These are phyloP conservation scores for Pelusios castaneus DNA, from an alignment of 2,113 vertebrate species.

Conservation along the genomic window DNA sequence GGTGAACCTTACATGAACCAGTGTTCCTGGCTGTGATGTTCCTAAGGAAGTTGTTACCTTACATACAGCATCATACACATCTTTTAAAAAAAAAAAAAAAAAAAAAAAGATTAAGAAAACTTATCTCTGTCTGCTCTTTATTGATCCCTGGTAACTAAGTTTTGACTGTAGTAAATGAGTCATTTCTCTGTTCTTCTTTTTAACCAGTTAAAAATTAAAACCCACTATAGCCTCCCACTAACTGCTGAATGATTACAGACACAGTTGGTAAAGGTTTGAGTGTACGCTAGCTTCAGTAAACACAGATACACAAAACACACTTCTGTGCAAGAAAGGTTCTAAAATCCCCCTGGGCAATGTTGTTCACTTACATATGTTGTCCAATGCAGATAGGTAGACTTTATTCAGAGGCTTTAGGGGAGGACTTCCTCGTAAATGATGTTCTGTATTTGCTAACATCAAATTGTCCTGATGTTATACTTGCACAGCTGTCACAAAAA, in stretches of 20 bases:
- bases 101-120: slow-evolving; percentile 77
- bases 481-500: background rate
- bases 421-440: background rate
- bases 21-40: slow-evolving; percentile 87
- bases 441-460: background rate
- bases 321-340: background rate
- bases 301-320: background rate
- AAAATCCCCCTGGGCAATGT: background rate
- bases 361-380: background rate
- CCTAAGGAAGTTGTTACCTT: slow-evolving; percentile 76
- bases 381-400: background rate
- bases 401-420: background rate
- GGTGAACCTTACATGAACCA: slow-evolving; percentile 92
- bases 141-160: slow-evolving; percentile 86
- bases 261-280: background rate
- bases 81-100: slow-evolving; percentile 78
- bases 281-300: background rate
- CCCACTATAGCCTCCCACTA: background rate
- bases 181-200: slow-evolving; percentile 81
- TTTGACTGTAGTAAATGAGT: slow-evolving; percentile 58
- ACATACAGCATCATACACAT: slow-evolving; percentile 82
- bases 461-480: background rate
- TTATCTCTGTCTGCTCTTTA: slow-evolving; percentile 80
- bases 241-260: background rate
- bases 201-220: slow-evolving; percentile 37